phyloP scores from a whole-genome alignment of 2,113 vertebrate species.

The Phalacrocorax carbo region DNA sequence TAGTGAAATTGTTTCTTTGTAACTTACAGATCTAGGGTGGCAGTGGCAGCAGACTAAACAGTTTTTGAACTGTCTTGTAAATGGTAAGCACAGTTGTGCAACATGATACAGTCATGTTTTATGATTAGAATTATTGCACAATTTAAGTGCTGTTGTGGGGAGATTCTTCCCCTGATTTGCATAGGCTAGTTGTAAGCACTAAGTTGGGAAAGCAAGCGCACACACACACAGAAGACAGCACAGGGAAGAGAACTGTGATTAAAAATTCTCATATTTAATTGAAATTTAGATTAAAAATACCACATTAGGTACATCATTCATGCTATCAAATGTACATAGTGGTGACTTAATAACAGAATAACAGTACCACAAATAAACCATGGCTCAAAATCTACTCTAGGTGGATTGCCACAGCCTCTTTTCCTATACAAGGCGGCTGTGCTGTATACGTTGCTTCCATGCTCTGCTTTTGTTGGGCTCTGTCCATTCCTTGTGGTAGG shows the following conservation, averaged over 20 bases:
- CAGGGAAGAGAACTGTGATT: not conserved
- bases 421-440: not conserved
- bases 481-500: not conserved
- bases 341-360: slow-evolving; percentile 20
- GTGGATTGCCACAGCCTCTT: not conserved
- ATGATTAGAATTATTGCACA: not conserved
- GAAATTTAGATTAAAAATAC: not conserved
- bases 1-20: not conserved
- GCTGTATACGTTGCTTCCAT: too few relatives aligned
- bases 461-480: not conserved
- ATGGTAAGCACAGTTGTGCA: not conserved
- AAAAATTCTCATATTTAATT: slow-evolving; percentile 34
- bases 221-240: not conserved
- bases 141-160: not conserved
- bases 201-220: not conserved
- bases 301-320: slow-evolving; percentile 5
- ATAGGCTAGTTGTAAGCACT: not conserved
- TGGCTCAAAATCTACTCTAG: slow-evolving; percentile 5
- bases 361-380: slow-evolving; percentile 9
- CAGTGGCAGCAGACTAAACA: not conserved
- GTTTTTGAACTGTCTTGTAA: not conserved
- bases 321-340: slow-evolving; percentile 26
- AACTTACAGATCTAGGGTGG: not conserved
- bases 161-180: not conserved
- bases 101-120: not conserved